These are phyloP conservation scores for Holotrichia oblita DNA, from an alignment of 1,140 invertebrate genomes.

Conservation along the genomic window DNA sequence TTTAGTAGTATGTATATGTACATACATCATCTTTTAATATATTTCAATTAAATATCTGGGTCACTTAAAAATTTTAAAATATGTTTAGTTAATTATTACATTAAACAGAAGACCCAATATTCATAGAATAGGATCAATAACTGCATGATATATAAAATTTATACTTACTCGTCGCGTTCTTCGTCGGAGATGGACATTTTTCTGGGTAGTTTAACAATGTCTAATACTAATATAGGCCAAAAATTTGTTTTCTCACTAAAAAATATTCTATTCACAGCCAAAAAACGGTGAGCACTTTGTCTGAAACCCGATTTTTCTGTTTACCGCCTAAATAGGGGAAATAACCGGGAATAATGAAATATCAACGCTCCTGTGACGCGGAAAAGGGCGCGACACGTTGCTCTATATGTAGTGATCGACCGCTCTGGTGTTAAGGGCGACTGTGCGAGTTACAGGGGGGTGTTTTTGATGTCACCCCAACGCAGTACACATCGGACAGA, in stretches of 20 bases:
- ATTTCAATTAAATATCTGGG: neutral
- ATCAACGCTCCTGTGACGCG: neutral
- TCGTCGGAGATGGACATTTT: slow-evolving; percentile 64
- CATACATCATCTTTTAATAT: too few species aligned
- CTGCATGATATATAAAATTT: neutral
- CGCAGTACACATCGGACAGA: neutral
- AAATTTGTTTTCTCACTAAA: slow-evolving; percentile 5
- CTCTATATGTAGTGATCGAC: neutral
- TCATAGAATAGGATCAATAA: neutral
- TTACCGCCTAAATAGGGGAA: neutral
- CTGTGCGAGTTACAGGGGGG: neutral
- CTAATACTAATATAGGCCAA: too few species aligned
- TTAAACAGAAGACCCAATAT: neutral
- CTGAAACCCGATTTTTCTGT: neutral
- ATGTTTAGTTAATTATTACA: neutral
- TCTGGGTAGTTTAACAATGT: neutral
- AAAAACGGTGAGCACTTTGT: neutral
- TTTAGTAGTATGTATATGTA: too few species aligned
- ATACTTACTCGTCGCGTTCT: slow-evolving; percentile 65
- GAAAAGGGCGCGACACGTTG: neutral
- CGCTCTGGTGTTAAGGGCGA: neutral
- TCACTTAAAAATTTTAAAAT: neutral
- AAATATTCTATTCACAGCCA: neutral
- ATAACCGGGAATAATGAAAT: slow-evolving; percentile 15
- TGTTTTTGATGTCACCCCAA: neutral